Conservation (phyloP, 2,113 vertebrate genomes). For the Galemys pyrenaicus region DNA sequence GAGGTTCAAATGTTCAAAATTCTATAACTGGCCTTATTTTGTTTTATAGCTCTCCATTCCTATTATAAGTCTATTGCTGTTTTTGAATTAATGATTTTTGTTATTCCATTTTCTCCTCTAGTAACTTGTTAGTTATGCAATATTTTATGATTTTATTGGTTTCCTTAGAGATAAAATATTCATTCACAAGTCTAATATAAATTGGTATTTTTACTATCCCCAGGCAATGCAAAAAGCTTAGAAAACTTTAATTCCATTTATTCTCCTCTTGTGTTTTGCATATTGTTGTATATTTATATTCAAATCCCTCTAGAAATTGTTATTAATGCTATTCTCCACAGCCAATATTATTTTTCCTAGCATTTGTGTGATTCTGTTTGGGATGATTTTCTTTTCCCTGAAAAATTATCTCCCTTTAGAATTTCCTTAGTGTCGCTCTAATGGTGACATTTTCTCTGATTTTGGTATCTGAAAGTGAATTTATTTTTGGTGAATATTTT, state of each 20-base stretch:
- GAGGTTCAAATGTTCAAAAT: background rate
- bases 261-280: background rate
- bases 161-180: slow-evolving; percentile 40
- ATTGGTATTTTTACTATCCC: background rate
- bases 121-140: background rate
- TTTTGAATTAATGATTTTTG: background rate
- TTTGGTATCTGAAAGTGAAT: slow-evolving; percentile 41
- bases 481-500: background rate
- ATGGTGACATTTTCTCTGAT: background rate
- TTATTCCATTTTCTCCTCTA: background rate
- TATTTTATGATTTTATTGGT: background rate
- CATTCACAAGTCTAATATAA: background rate
- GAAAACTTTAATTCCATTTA: background rate
- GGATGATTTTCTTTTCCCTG: background rate
- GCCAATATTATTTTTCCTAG: background rate
- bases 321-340: background rate
- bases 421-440: background rate
- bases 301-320: background rate
- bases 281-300: background rate
- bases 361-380: background rate
- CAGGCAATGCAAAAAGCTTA: background rate
- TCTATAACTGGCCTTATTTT: background rate
- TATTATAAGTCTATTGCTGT: background rate
- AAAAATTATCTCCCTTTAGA: background rate
- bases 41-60: background rate